Percentiles rank a stretch among this genome's conserved stretches.
Conservation (phyloP, 1,140 invertebrate species). For the Heliconius nattereri region DNA sequence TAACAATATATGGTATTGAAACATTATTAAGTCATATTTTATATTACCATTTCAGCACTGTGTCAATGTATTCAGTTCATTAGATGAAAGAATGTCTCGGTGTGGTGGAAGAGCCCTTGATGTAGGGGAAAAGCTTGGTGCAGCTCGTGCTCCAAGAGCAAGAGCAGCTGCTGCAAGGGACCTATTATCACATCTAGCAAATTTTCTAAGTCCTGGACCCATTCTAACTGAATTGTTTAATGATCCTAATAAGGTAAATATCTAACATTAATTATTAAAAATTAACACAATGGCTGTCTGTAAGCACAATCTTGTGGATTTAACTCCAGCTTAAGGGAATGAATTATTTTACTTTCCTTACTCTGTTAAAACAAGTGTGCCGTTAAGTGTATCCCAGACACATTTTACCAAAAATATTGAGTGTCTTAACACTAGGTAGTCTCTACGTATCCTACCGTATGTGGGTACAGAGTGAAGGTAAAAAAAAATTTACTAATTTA, state of each 20-base stretch:
- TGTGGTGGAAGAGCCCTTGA: slow-evolving; percentile 98
- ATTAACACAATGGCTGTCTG: neutral
- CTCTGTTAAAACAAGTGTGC: too few species aligned
- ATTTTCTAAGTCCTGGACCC: slow-evolving; percentile 94
- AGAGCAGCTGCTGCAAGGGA: slow-evolving; percentile 97
- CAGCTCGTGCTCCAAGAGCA: slow-evolving; percentile 96
- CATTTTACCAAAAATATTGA: too few species aligned
- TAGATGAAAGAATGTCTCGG: slow-evolving; percentile 97
- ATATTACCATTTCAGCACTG: slow-evolving; percentile 83
- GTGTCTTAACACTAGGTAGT: too few species aligned
- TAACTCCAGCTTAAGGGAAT: too few species aligned
- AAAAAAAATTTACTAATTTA: too few species aligned
- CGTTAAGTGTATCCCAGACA: too few species aligned
- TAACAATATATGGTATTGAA: neutral
- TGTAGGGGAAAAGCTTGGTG: slow-evolving; percentile 98
- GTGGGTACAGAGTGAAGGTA: too few species aligned
- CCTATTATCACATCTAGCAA: slow-evolving; percentile 95
- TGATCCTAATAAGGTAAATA: slow-evolving; percentile 89
- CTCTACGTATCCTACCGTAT: too few species aligned
- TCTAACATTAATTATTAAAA: neutral
- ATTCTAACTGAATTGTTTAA: slow-evolving; percentile 93
- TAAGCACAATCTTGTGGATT: too few species aligned
- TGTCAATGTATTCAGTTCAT: slow-evolving; percentile 93
- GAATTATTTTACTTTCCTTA: too few species aligned
- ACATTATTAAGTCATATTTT: neutral